Percentiles rank a stretch among this genome's conserved stretches.
phyloP scores from a whole-genome alignment of 2,888 invertebrate species.

The Bimastos eiseni region DNA sequence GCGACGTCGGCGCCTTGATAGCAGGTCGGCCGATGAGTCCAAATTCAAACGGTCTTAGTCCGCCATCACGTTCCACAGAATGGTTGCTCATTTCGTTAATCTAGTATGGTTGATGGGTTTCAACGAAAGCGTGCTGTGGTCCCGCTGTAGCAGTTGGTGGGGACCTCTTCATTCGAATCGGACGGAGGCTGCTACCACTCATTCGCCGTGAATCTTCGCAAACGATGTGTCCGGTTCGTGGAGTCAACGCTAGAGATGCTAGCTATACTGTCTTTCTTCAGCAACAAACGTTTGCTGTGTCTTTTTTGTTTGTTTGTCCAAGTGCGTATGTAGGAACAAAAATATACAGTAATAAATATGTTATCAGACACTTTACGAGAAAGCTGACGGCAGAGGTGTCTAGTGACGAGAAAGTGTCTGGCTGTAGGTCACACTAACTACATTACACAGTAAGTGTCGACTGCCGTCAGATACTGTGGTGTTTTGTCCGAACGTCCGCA shows the following conservation, averaged over 20 bases:
- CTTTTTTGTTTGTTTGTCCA: neutral
- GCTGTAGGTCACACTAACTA: too few relatives aligned
- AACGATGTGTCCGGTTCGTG: neutral
- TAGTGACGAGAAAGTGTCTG: too few relatives aligned
- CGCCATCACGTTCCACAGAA: neutral
- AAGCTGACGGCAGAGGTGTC: neutral
- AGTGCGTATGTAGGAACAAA: neutral
- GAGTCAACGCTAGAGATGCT: neutral
- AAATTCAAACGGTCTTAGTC: neutral
- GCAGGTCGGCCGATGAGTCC: neutral
- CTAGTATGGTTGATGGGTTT: neutral
- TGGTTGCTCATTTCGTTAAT: constrained; percentile 13
- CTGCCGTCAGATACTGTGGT: neutral
- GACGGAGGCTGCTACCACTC: too few relatives aligned
- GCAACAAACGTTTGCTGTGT: neutral
- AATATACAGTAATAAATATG: neutral
- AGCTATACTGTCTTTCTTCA: neutral
- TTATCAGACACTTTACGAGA: neutral
- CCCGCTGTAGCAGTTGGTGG: neutral
- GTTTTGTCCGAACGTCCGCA: neutral
- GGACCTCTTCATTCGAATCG: neutral
- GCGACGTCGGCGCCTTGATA: neutral
- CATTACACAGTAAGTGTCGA: too few relatives aligned
- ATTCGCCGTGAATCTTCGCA: too few relatives aligned
- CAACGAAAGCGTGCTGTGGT: neutral